Evolutionary conservation across 2,113 vertebrate genomes (phyloP), one percentile per base, ranked within the genome.

Genomic region (Chionis minor): DNA sequence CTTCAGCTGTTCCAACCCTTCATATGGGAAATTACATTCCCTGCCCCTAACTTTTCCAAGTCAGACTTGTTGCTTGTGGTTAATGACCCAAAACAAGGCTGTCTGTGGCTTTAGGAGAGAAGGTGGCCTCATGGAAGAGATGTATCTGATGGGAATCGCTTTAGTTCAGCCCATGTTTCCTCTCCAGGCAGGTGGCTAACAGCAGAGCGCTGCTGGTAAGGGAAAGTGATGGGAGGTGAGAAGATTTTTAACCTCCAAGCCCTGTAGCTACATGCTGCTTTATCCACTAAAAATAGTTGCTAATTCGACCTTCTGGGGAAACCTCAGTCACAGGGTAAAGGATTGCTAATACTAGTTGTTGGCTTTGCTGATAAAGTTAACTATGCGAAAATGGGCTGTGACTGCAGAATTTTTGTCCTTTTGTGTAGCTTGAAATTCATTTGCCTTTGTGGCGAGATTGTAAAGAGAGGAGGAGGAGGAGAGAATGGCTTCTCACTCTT

Each of bases 251-350:
- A 81, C 82, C 33, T 89, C 54, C 35, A 42, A 83, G 47, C 38
- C 52, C 62, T 85, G 66, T 38, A 67, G 61, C 55, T 69, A 3
- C 4, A 0, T 11, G 38, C 87, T 78, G 61, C n/a, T 94, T 74
- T 93, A 82, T 51, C 85, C 81, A 42, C 90, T 97, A 79, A 86
- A 87, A 91, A 49, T 59, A 93, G 77, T 45, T 70, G 19, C 56
- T 82, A 85, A 85, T 89, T 91, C 81, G 71, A 5, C 52, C 65
- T 85, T 81, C 61, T 79, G 47, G 78, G 38, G 90, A 49, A 87
- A 55, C 85, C 83, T 88, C 75, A 40, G 35, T 72, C 92, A 30
- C 72, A 49, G 49, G 75, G 47, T 85, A 40, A 93, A 79, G 87
- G 47, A 30, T 47, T 71, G 78, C 78, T 94, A 35, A 71, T 63